Evolutionary conservation across 1,140 invertebrate species (phyloP), one percentile per base, ranked within the genome.

Genomic region (Phthorimaea operculella): DNA sequence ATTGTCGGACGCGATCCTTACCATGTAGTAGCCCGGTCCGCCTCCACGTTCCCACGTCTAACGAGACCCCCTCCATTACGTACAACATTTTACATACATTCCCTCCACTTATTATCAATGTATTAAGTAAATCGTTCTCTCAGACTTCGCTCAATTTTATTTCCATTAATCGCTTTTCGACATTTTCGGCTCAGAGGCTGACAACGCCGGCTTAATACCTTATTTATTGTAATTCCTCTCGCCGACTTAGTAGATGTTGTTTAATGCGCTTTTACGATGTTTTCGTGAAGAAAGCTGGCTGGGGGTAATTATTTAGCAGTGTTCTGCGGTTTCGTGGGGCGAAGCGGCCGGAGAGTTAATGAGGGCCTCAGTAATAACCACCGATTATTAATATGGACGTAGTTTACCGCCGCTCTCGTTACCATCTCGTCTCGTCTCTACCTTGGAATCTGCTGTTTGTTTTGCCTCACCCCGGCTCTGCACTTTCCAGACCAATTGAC

Each of bases 11-110:
- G 62, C 58, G 68, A 69, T 64, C 65, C 60, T 66, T 70, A 68
- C 76, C 73, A 64, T 75, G 74, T 72, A 70, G 59, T 52, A 70
- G 61, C 57, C 48, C n/a, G 16, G 14, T 36, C 47, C 55, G 21
- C 55, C 18, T 47, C 58, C 34, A 12, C 68, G 63, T 81, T 84
- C 80, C 79, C 80, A 84, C 79, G 77, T 80, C 69, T 81, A 84
- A 84, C 77, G 65, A 79, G 76, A 65, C 76, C 74, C 68, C 74
- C 70, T 66, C 71, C 69, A 80, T 82, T 80, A 80, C 79, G 72
- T 69, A 59, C 64, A 68, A 68, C 76, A 66, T 78, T 77, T 77
- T 78, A 80, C 72, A 75, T 81, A 74, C 72, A 72, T 73, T 74
- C 73, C 62, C 55, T 60, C 47, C 72, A 67, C 67, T 76, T 78